Evolutionary conservation across 2,888 invertebrate species (phyloP).

Genomic region (Galeruca laticollis): DNA sequence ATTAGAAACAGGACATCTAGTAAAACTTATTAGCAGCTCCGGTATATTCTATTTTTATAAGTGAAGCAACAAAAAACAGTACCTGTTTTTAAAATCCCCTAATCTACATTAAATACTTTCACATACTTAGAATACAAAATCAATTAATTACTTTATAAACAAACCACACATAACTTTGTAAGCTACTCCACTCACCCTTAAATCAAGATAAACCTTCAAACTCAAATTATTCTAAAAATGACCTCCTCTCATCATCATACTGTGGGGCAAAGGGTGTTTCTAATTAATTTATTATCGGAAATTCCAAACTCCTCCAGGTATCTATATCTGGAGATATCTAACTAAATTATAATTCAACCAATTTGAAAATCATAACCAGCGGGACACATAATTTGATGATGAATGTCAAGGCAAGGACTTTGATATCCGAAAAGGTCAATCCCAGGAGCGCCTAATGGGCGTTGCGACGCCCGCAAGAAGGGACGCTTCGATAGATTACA

Average conservation of each 20-base stretch:
- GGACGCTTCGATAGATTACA: conserved; percentile 64
- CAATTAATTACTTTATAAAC: not conserved
- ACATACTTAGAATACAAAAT: too few relatives aligned
- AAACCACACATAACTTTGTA: not conserved
- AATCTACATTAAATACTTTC: too few relatives aligned
- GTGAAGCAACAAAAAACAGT: too few relatives aligned
- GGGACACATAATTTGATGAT: conserved; percentile 62
- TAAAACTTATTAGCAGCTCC: too few relatives aligned
- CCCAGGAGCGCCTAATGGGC: conserved; percentile 63
- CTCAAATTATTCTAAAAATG: conserved; percentile 21
- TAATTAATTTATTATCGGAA: conserved; percentile 33
- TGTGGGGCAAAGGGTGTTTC: not conserved
- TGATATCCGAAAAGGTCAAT: conserved; percentile 60
- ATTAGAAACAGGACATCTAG: too few relatives aligned
- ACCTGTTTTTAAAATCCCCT: too few relatives aligned
- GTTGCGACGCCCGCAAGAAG: conserved; percentile 61
- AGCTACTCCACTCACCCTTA: not conserved
- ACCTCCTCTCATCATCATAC: conserved; percentile 14
- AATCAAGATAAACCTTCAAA: too few relatives aligned
- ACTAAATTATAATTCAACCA: conserved; percentile 53
- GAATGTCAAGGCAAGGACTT: conserved; percentile 60
- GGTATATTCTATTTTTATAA: too few relatives aligned
- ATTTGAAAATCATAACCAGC: conserved; percentile 43
- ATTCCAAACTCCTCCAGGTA: conserved; percentile 31
- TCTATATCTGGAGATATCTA: conserved; percentile 29